These are phyloP conservation scores for Drosophila arizonae DNA, from an alignment of 1,140 invertebrate genomes.

Conservation along the genomic window DNA sequence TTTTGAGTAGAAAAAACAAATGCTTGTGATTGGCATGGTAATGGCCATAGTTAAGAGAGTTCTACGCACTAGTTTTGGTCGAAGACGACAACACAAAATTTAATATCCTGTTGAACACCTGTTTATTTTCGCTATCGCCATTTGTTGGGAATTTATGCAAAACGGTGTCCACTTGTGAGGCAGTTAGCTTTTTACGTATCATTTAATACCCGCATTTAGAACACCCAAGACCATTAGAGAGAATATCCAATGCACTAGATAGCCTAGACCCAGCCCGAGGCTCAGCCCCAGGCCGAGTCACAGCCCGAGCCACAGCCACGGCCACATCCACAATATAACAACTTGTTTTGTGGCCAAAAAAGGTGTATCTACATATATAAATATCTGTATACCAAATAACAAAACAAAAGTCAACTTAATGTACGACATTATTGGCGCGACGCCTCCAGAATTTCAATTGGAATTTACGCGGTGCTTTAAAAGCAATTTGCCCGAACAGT, in stretches of 20 bases:
- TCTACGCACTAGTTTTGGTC: constrained; percentile 53
- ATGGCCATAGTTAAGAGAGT: constrained; percentile 24
- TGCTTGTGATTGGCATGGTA: constrained; percentile 53
- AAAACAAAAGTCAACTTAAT: constrained; percentile 54
- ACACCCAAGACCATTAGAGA: constrained; percentile 74
- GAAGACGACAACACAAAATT: constrained; percentile 36
- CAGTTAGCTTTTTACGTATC: constrained; percentile 56
- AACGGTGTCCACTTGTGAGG: constrained; percentile 39
- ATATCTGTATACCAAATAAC: constrained; percentile 26
- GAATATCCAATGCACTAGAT: constrained; percentile 52
- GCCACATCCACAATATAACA: constrained; percentile 26
- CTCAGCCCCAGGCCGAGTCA: constrained; percentile 1
- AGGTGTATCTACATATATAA: constrained; percentile 13
- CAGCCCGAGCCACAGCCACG: constrained; percentile 17
- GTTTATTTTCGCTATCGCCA: constrained; percentile 49
- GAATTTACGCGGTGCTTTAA: constrained; percentile 46
- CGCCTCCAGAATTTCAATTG: constrained; percentile 65
- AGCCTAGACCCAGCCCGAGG: constrained; percentile 7
- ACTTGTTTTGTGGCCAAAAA: constrained; percentile 33
- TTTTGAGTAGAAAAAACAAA: constrained; percentile 12
- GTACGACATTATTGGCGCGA: constrained; percentile 70
- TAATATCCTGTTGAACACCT: constrained; percentile 77
- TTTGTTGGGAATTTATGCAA: constrained; percentile 55
- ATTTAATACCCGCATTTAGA: constrained; percentile 71
- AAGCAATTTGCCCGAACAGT: constrained; percentile 53